phyloP scores from a whole-genome alignment of 2,113 vertebrate species.

The Castor canadensis region DNA sequence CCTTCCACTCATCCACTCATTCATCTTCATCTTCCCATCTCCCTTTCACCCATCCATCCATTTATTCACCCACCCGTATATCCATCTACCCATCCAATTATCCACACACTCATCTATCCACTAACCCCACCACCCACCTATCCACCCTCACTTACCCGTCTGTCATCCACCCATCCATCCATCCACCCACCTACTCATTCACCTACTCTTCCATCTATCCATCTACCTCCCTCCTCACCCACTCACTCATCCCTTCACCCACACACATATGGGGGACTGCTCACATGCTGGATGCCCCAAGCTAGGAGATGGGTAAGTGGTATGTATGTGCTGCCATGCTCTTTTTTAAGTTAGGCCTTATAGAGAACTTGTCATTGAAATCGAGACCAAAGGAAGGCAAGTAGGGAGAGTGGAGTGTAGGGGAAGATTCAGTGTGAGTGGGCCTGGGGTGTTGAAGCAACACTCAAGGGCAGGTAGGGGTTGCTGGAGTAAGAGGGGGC shows the following conservation, averaged over 20 bases:
- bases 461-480: not conserved
- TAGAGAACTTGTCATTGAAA: not conserved
- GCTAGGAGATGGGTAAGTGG: not conserved
- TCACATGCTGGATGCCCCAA: not conserved
- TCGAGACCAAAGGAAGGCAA: not conserved
- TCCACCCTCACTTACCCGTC: not conserved
- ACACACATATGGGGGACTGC: not conserved
- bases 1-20: not conserved
- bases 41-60: not conserved
- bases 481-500: no score
- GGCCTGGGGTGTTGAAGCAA: not conserved
- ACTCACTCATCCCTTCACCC: not conserved
- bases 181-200: not conserved
- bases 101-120: not conserved
- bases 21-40: not conserved
- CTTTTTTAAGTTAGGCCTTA: not conserved
- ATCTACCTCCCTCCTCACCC: not conserved
- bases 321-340: not conserved
- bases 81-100: not conserved
- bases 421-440: not conserved
- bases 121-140: not conserved
- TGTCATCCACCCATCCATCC: fast-evolving
- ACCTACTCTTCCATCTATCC: not conserved
- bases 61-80: not conserved
- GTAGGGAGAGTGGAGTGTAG: not conserved